phyloP scores from a whole-genome alignment of 2,888 invertebrate species.

The Drosophila birchii region DNA sequence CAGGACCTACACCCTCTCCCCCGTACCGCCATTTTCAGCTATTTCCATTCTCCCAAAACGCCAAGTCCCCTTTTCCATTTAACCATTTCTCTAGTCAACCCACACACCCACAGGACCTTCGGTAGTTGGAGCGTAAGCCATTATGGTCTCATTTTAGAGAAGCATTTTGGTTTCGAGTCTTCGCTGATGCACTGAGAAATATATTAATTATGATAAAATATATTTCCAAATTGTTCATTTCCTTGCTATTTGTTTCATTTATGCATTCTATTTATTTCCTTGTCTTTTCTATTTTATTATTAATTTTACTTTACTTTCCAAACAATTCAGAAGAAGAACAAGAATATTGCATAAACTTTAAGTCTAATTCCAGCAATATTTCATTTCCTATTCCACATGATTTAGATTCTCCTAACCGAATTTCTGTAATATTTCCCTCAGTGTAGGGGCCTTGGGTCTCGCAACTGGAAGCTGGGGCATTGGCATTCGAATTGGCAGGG shows the following conservation, averaged over 20 bases:
- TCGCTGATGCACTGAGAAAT: conserved; percentile 10
- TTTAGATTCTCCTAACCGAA: accelerated
- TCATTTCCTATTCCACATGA: accelerated
- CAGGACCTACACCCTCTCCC: background rate
- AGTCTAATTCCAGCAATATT: background rate
- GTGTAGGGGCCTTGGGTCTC: conserved; percentile 16
- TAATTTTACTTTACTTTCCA: background rate
- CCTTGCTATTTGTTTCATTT: background rate
- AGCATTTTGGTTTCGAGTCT: conserved; percentile 49
- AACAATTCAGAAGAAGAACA: background rate
- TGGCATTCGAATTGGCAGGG: conserved; percentile 56
- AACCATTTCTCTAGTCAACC: background rate
- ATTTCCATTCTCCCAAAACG: conserved; percentile 1
- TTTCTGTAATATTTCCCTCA: background rate
- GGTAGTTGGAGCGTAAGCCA: conserved; percentile 56
- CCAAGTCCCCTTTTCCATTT: background rate
- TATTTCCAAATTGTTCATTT: background rate
- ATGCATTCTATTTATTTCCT: background rate
- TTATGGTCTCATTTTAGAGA: conserved; percentile 73
- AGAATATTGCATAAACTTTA: background rate
- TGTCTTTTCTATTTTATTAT: background rate
- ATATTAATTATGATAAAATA: no score
- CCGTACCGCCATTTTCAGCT: background rate
- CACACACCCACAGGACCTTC: conserved; percentile 17
- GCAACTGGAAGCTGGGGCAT: conserved; percentile 36